Evolutionary conservation across 2,113 vertebrate genomes (phyloP), one percentile per base, ranked within the genome.

Genomic region (Galemys pyrenaicus): DNA sequence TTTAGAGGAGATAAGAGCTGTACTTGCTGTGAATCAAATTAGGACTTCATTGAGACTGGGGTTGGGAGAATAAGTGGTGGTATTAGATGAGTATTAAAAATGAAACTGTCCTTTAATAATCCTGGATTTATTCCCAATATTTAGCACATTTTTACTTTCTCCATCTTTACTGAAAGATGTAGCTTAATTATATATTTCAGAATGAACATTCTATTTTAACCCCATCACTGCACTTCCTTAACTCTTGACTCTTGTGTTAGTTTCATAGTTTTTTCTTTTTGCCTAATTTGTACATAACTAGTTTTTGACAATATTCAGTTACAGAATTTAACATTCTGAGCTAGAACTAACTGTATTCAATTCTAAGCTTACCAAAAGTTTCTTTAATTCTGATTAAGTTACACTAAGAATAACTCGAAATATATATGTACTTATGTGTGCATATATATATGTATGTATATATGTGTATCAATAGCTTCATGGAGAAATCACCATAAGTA

Each of bases 101-200:
- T 1, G 73, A 26, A 0, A 15, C n/a, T 65, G 28, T 77, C 5
- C 20, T 60, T 35, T 82, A 70, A 60, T 35, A 60, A 67, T 56
- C 28, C 15, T 41, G 20, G 41, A 32, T 32, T 94, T 74, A 9
- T 78, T 71, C 41, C 16, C 35, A 46, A 10, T n/a, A 80, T 0
- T 75, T 87, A 89, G 13, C 3, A 71, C 12, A 64, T 71, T 62
- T 78, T 8, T 60, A 49, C 41, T 62, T 78, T 75, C 6, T 8
- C 13, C 3, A 74, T 86, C 44, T 92, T 92, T 82, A 32, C 35
- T 91, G 3, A 2, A 46, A 58, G 39, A 20, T 60, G 81, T 56
- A 64, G 32, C 41, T 44, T 87, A n/a, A 91, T 87, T 90, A 20
- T 70, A 12, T 70, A 93, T 67, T 71, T 87, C 65, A 77, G 41